Conservation (phyloP, 2,888 invertebrate species). For the Phengaris arion region DNA sequence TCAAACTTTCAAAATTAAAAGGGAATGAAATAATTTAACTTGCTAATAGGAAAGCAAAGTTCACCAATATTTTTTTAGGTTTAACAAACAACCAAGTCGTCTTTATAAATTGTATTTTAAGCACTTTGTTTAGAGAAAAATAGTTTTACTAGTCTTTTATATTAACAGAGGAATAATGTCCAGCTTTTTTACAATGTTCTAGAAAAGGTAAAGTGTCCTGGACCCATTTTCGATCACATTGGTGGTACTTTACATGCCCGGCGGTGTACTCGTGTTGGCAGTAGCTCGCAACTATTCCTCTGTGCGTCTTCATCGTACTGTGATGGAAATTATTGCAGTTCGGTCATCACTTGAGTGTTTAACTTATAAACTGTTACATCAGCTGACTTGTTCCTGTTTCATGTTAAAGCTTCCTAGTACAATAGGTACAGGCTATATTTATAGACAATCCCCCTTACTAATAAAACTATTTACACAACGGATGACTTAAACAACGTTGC, state of each 20-base stretch:
- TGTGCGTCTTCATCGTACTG: slow-evolving; percentile 22
- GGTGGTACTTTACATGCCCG: neutral
- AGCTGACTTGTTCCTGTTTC: neutral
- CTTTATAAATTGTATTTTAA: too few relatives aligned
- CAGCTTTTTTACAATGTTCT: neutral
- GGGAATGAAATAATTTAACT: too few relatives aligned
- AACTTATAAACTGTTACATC: slow-evolving; percentile 1
- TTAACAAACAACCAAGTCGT: too few relatives aligned
- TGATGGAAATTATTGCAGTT: neutral
- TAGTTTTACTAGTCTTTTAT: too few relatives aligned
- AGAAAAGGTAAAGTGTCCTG: too few relatives aligned
- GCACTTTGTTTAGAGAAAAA: too few relatives aligned
- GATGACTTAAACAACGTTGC: too few relatives aligned
- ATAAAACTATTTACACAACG: too few relatives aligned
- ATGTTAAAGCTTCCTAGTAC: neutral
- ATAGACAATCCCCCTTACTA: too few relatives aligned
- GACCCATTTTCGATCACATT: neutral
- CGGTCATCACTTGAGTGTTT: neutral
- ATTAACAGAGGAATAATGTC: too few relatives aligned
- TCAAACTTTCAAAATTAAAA: neutral
- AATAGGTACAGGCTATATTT: neutral
- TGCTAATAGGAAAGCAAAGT: too few relatives aligned
- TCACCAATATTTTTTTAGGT: too few relatives aligned
- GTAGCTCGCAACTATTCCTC: slow-evolving; percentile 23
- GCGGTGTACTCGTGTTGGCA: neutral